Evolutionary conservation across 2,113 vertebrate genomes (phyloP).

Genomic region (Dipodomys stephensi): DNA sequence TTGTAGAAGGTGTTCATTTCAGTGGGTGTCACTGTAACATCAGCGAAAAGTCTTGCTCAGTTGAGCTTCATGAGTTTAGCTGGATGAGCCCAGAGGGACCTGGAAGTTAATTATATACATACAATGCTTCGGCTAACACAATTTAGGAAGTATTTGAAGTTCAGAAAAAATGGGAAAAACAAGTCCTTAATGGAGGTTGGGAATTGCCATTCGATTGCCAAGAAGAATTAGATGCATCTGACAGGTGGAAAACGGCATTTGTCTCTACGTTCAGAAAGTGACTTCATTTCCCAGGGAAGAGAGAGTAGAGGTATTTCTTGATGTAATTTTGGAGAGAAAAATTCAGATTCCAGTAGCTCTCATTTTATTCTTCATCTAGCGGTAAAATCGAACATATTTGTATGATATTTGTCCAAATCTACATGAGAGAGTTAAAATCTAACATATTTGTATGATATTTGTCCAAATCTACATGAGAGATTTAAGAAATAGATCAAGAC

Average conservation of each 20-base stretch:
- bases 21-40: constrained; percentile 57
- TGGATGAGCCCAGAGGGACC: constrained; percentile 76
- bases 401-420: constrained; percentile 3
- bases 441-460: background rate
- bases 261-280: background rate
- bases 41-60: constrained; percentile 77
- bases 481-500: background rate
- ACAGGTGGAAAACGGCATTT: constrained; percentile 32
- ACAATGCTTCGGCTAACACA: constrained; percentile 76
- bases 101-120: constrained; percentile 81
- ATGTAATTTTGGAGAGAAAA: background rate
- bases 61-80: constrained; percentile 74
- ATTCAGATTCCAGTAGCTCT: background rate
- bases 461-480: background rate
- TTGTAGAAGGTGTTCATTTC: constrained; percentile 53
- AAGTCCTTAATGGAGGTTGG: constrained; percentile 75
- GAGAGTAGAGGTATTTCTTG: background rate
- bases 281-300: background rate
- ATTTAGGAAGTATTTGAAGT: constrained; percentile 79
- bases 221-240: constrained; percentile 19
- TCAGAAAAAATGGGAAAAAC: constrained; percentile 61
- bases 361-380: background rate
- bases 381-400: background rate
- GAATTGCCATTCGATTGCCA: constrained; percentile 66
- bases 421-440: background rate